Evolutionary conservation across 2,888 invertebrate species (phyloP).

Genomic region (Torymus texanus): DNA sequence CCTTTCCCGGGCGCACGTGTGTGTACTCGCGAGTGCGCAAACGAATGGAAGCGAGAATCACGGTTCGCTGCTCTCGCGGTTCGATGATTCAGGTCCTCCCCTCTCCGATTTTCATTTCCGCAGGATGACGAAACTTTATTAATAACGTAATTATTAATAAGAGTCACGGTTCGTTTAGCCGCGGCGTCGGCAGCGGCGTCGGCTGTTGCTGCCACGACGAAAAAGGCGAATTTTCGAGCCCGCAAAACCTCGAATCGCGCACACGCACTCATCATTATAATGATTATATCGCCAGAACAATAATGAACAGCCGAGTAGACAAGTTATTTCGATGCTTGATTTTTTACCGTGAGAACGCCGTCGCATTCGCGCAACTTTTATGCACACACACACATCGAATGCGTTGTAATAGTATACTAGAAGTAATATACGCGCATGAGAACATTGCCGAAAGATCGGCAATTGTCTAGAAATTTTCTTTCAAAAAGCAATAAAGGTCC

Average conservation of each 20-base stretch:
- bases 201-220: background rate
- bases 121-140: constrained; percentile 64
- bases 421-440: background rate
- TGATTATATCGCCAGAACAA: constrained; percentile 41
- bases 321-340: constrained; percentile 25
- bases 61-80: constrained; percentile 51
- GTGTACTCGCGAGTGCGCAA: constrained; percentile 2
- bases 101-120: constrained; percentile 61
- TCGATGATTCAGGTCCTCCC: constrained; percentile 58
- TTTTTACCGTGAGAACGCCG: constrained; percentile 55
- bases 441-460: background rate
- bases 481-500: constrained; percentile 21
- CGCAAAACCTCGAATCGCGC: constrained; percentile 2
- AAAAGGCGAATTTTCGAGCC: constrained; percentile 18
- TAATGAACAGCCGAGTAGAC: constrained; percentile 54
- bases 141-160: constrained; percentile 58
- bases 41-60: constrained; percentile 42
- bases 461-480: constrained; percentile 17
- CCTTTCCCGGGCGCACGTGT: constrained; percentile 46
- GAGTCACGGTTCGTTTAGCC: constrained; percentile 63
- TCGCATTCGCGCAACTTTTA: constrained; percentile 29
- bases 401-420: no score
- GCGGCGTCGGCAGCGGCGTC: constrained; percentile 20
- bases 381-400: background rate
- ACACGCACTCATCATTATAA: constrained; percentile 32